phyloP scores from a whole-genome alignment of 2,888 invertebrate genomes.

The Pardosa pseudoannulata region DNA sequence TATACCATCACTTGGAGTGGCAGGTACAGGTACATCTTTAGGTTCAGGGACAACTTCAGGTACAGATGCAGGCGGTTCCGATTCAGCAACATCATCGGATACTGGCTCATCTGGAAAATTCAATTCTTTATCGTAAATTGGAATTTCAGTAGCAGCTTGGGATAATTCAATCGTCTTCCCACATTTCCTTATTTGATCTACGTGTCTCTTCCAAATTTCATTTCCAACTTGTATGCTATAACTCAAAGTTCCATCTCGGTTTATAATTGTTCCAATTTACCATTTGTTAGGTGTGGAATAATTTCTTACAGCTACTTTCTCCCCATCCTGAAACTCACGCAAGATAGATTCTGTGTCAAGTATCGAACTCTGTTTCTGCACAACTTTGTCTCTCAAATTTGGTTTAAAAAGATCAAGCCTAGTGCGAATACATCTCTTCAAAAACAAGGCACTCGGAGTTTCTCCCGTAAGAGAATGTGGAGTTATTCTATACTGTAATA shows the following conservation, averaged over 20 bases:
- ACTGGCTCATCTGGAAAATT: constrained; percentile 36
- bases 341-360: constrained; percentile 48
- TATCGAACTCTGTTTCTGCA: constrained; percentile 42
- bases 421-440: constrained; percentile 46
- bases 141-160: constrained; percentile 33
- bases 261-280: constrained; percentile 5
- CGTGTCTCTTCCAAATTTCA: constrained; percentile 36
- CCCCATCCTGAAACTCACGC: constrained; percentile 52
- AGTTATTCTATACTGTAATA: constrained; percentile 53
- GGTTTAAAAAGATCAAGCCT: constrained; percentile 42
- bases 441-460: constrained; percentile 52
- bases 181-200: constrained; percentile 38
- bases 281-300: constrained; percentile 27
- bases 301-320: constrained; percentile 49
- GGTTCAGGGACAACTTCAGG: constrained; percentile 34
- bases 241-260: constrained; percentile 11
- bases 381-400: constrained; percentile 36
- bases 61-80: constrained; percentile 32
- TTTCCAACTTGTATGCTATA: constrained; percentile 36
- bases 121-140: constrained; percentile 39
- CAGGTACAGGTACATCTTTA: constrained; percentile 25
- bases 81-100: constrained; percentile 38
- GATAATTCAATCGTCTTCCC: constrained; percentile 36
- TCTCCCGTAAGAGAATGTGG: constrained; percentile 47
- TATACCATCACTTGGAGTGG: constrained; percentile 15